Conservation (phyloP, 2,888 invertebrate species). For the Phorcus lineatus region DNA sequence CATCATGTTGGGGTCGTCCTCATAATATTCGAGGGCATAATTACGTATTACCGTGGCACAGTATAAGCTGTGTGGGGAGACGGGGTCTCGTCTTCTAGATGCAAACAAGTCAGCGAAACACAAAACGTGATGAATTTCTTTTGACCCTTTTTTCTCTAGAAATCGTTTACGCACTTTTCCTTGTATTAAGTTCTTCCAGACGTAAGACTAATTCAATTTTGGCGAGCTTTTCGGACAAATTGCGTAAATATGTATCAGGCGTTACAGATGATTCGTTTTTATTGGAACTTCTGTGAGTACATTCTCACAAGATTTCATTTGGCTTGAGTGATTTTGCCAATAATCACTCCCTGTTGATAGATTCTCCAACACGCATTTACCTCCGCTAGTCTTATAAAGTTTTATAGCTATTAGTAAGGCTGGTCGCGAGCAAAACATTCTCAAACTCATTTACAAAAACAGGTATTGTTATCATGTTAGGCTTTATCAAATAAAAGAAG, state of each 20-base stretch:
- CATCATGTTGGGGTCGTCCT: background rate
- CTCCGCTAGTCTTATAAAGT: too few relatives aligned
- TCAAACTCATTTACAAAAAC: too few relatives aligned
- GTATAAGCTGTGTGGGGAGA: background rate
- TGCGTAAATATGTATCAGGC: slow-evolving; percentile 2
- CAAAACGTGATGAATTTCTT: background rate
- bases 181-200: background rate
- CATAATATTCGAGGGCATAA: background rate
- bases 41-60: background rate
- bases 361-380: too few relatives aligned
- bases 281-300: background rate
- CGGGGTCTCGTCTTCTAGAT: background rate
- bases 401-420: too few relatives aligned
- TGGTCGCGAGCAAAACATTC: too few relatives aligned
- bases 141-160: background rate
- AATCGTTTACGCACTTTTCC: background rate
- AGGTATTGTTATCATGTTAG: too few relatives aligned
- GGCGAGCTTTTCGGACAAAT: background rate
- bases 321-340: background rate
- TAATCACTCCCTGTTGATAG: background rate
- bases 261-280: background rate
- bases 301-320: background rate
- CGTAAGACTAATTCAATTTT: background rate
- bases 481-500: too few relatives aligned
- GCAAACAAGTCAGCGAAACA: background rate